Conservation (phyloP, 2,113 vertebrate genomes). For the Pangasianodon gigas region DNA sequence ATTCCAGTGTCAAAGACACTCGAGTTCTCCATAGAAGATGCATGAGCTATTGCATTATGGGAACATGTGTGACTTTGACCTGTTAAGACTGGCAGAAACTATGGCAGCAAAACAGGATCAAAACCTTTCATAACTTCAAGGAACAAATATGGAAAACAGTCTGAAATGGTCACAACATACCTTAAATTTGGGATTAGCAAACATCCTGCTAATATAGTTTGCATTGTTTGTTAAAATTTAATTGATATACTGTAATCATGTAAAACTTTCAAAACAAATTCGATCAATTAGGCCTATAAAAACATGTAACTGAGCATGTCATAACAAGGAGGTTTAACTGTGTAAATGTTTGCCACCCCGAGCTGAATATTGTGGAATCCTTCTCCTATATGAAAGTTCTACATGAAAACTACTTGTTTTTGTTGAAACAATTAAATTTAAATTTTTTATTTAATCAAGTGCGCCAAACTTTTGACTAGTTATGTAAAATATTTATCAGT, state of each 20-base stretch:
- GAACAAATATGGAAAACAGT: neutral
- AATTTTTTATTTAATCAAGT: neutral
- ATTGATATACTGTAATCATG: neutral
- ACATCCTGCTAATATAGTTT: neutral
- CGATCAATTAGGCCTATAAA: neutral
- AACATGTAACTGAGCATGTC: neutral
- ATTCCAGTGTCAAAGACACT: neutral
- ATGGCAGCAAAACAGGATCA: neutral
- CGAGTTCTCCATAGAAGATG: neutral
- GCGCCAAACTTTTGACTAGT: neutral
- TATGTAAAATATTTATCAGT: neutral
- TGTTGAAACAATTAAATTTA: neutral
- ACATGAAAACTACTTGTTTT: neutral
- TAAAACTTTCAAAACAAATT: neutral
- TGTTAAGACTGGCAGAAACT: neutral
- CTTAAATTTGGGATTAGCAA: neutral
- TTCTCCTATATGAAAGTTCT: no score
- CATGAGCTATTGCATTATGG: neutral
- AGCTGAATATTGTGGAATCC: no score
- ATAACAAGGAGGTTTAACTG: neutral
- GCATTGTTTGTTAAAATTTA: no score
- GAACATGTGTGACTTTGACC: slow-evolving; percentile 4
- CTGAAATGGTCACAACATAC: neutral
- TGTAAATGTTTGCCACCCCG: no score
- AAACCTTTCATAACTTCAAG: neutral